phyloP scores from a whole-genome alignment of 2,113 vertebrate genomes.

The Balaenoptera acutorostrata region DNA sequence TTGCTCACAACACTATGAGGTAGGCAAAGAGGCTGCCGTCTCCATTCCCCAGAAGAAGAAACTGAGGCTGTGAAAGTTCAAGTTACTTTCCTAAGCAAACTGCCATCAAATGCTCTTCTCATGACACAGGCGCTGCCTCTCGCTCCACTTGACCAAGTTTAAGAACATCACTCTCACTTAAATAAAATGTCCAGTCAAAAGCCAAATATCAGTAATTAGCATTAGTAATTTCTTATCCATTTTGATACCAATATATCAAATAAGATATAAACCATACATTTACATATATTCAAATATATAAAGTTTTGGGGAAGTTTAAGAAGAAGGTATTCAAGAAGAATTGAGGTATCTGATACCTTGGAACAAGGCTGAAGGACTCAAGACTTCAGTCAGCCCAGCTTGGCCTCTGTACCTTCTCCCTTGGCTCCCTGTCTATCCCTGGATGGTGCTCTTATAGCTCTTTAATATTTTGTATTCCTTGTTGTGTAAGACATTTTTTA shows the following conservation, averaged over 20 bases:
- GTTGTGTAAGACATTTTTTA: not conserved
- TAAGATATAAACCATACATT: not conserved
- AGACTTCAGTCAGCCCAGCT: not conserved
- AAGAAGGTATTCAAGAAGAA: not conserved
- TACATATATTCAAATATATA: not conserved
- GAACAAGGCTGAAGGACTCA: not conserved
- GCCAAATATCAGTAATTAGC: not conserved
- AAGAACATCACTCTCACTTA: not conserved
- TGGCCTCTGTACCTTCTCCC: not conserved
- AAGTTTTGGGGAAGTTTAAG: not conserved
- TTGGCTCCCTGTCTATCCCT: not conserved
- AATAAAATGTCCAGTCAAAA: not conserved
- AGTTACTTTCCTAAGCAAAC: not conserved
- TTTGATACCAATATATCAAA: not conserved
- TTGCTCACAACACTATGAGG: not conserved
- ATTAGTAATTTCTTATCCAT: not conserved
- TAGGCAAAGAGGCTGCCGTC: not conserved
- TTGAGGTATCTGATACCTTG: not conserved
- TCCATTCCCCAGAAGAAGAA: not conserved
- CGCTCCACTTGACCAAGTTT: not conserved
- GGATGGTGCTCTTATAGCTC: not conserved
- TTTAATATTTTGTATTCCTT: not conserved
- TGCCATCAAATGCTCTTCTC: not conserved
- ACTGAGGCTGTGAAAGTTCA: not conserved
- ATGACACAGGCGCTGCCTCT: not conserved